Conservation (phyloP, 2,888 invertebrate species). For the Xylota sylvarum region DNA sequence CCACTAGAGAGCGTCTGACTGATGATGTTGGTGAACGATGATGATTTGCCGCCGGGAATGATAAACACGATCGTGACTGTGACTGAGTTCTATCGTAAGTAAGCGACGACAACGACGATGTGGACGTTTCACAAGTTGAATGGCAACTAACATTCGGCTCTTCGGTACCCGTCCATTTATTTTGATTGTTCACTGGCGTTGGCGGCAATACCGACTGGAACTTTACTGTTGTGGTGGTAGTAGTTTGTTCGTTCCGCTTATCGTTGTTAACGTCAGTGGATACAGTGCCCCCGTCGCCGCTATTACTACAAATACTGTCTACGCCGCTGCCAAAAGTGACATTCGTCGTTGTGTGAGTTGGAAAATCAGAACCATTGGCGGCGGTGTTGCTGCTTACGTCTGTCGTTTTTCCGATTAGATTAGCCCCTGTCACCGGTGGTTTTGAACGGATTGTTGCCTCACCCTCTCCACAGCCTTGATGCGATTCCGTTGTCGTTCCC, state of each 20-base stretch:
- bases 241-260: slow-evolving; percentile 53
- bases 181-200: slow-evolving; percentile 71
- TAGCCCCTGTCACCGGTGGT: slow-evolving; percentile 41
- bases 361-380: slow-evolving; percentile 48
- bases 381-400: slow-evolving; percentile 55
- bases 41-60: slow-evolving; percentile 16
- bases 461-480: slow-evolving; percentile 36
- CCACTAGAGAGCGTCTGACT: slow-evolving; percentile 40
- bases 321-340: slow-evolving; percentile 58
- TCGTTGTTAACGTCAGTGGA: slow-evolving; percentile 67
- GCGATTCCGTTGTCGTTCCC: slow-evolving; percentile 26
- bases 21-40: background rate
- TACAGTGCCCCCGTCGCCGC: background rate
- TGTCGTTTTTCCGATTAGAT: slow-evolving; percentile 62
- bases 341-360: slow-evolving; percentile 38
- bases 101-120: slow-evolving; percentile 68
- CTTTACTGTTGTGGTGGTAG: slow-evolving; percentile 40
- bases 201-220: slow-evolving; percentile 35
- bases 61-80: slow-evolving; percentile 44
- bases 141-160: slow-evolving; percentile 78
- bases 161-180: slow-evolving; percentile 76
- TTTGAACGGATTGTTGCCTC: slow-evolving; percentile 30
- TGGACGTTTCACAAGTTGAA: slow-evolving; percentile 77
- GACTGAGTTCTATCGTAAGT: background rate
- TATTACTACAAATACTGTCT: slow-evolving; percentile 43